Conservation (phyloP, 2,113 vertebrate species). For the Stegastes partitus region DNA sequence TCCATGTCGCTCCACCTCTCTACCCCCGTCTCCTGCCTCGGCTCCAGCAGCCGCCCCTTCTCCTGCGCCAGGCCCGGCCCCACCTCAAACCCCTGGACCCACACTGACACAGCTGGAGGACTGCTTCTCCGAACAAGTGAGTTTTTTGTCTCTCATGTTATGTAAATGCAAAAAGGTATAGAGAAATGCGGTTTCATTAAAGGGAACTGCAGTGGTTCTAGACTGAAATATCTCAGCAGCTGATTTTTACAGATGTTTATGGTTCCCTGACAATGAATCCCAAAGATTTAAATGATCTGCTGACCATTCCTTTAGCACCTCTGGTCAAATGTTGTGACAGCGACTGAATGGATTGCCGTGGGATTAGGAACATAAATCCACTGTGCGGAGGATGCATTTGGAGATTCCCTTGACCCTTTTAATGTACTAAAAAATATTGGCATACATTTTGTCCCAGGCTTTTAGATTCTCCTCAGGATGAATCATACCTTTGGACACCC, state of each 20-base stretch:
- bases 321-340: not conserved
- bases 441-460: too few relatives aligned
- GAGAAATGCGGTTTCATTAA: not conserved
- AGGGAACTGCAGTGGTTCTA: not conserved
- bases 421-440: too few relatives aligned
- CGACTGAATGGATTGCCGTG: not conserved
- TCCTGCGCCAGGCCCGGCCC: slow-evolving; percentile 11
- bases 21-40: slow-evolving; percentile 89
- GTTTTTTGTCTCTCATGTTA: not conserved
- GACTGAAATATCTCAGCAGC: not conserved
- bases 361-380: too few relatives aligned
- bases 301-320: not conserved
- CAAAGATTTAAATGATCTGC: not conserved
- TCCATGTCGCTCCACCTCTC: slow-evolving; percentile 90
- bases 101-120: slow-evolving; percentile 96
- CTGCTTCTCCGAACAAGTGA: slow-evolving; percentile 96
- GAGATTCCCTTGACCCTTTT: too few relatives aligned
- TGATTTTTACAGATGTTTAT: too few relatives aligned
- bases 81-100: slow-evolving; percentile 58
- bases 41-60: slow-evolving; percentile 43
- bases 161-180: not conserved
- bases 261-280: too few relatives aligned
- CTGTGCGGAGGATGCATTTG: too few relatives aligned
- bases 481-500: too few relatives aligned
- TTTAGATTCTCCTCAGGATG: too few relatives aligned